Percentiles rank a stretch among this genome's conserved stretches.
Evolutionary conservation across 2,888 invertebrate genomes (phyloP).

Genomic region (Drosophila histrio): DNA sequence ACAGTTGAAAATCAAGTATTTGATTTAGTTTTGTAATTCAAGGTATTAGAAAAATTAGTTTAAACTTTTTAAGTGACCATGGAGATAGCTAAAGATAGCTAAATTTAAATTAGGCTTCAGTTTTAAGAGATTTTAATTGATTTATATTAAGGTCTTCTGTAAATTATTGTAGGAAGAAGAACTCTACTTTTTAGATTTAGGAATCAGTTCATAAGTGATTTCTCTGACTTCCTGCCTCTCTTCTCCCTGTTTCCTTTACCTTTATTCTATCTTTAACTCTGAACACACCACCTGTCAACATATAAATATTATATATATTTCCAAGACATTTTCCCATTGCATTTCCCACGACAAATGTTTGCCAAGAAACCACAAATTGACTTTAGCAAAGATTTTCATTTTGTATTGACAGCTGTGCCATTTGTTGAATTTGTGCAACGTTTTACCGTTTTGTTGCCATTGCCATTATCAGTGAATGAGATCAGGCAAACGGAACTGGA

Average conservation of each 20-base stretch:
- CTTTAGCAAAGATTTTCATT: neutral
- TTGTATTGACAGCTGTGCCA: conserved; percentile 46
- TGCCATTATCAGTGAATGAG: neutral
- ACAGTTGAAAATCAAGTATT: neutral
- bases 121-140: too few species aligned
- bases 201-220: neutral
- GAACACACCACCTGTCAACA: conserved; percentile 34
- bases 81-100: too few species aligned
- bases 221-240: neutral
- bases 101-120: too few species aligned
- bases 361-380: conserved; percentile 18
- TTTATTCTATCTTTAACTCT: neutral
- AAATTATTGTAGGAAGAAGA: too few species aligned
- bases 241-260: neutral
- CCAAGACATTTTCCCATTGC: conserved; percentile 5
- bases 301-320: too few species aligned
- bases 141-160: too few species aligned
- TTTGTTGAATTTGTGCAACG: conserved; percentile 22
- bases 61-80: conserved; percentile 3
- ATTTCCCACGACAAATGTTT: conserved; percentile 20
- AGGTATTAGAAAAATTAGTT: neutral
- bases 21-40: neutral
- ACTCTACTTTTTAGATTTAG: too few species aligned
- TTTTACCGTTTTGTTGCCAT: conserved; percentile 19
- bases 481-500: conserved; percentile 32